A percentile compares a stretch with the other conserved stretches of the same genome.
Conservation (phyloP, 2,797 vertebrate species). For the Choloepus didactylus region DNA sequence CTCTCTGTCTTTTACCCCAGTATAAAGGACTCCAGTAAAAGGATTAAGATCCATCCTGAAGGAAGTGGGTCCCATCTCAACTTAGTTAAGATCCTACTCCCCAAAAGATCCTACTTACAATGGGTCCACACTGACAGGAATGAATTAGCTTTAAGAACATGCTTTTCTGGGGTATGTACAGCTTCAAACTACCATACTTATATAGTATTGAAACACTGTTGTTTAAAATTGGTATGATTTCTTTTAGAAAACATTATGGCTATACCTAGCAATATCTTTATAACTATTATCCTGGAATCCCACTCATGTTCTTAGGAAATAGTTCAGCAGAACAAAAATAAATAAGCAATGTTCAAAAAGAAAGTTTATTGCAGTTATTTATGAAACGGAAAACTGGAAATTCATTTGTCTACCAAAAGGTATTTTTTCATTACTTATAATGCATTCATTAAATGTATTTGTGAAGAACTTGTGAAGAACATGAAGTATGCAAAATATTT, state of each 20-base stretch:
- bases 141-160: too few species aligned
- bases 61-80: too few species aligned
- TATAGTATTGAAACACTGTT: background rate
- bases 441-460: background rate
- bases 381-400: constrained; percentile 11
- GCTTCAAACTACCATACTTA: too few species aligned
- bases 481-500: background rate
- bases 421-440: background rate
- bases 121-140: too few species aligned
- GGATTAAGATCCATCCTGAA: too few species aligned
- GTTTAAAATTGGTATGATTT: background rate
- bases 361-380: background rate
- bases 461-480: background rate
- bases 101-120: too few species aligned
- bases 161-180: too few species aligned
- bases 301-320: background rate
- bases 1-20: too few species aligned
- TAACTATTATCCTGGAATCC: background rate
- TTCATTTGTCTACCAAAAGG: background rate
- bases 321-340: constrained; percentile 2
- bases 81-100: too few species aligned
- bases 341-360: constrained; percentile 23
- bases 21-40: too few species aligned
- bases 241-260: background rate
- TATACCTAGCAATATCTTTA: background rate